Base-by-base conservation (phyloP, 2,797 vertebrate species). In the Arctocebus calabarensis region DNA sequence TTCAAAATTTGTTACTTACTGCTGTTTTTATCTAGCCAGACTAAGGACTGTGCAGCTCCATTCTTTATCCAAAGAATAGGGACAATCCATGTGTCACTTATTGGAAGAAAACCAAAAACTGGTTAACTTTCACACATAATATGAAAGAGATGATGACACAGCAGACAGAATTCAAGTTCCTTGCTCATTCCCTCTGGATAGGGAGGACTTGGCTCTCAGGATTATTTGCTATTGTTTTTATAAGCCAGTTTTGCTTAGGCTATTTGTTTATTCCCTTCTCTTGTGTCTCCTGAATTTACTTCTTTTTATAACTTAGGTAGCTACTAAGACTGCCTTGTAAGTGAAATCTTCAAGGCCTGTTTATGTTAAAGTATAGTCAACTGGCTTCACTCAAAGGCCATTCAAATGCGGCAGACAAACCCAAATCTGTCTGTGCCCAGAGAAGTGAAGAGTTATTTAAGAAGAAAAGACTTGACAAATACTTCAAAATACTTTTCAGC, bases 51-150 rank as follows among this genome's bases (percentile, higher is more conserved):
- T 61, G 93, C 77, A 43, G 89, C 97, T 98, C 98, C 99, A 98
- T 98, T 99, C 97, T 98, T 98, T 87, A 98, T 98, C 98, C 98
- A 99, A 96, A 97, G 98, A 97, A 99, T 84, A 97, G 98, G 99
- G 96, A 99, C 93, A 97, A 98, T 98, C 98, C 98, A 99, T 16
- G 98, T 98, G 64, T 97, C 96, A 97, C 98, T 99, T 96, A 97
- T 32, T 75, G 88, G 96, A 57, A 90, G 73, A 97, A 97, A 96
- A 82, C 37, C 0, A 90, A 45, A 97, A 34, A 2, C 90, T 73
- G 40, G 88, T 97, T 97, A 97, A 70, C 96, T 95, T 66, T 96
- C 83, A 66, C 29, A 66, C n/a, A 77, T 62, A 75, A 74, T 40
- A 64, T 37, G 90, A 83, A 97, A 92, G 34, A 92, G 20, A 92